Evolutionary conservation across 2,888 invertebrate species (phyloP).

Genomic region (Brassicogethes aeneus): DNA sequence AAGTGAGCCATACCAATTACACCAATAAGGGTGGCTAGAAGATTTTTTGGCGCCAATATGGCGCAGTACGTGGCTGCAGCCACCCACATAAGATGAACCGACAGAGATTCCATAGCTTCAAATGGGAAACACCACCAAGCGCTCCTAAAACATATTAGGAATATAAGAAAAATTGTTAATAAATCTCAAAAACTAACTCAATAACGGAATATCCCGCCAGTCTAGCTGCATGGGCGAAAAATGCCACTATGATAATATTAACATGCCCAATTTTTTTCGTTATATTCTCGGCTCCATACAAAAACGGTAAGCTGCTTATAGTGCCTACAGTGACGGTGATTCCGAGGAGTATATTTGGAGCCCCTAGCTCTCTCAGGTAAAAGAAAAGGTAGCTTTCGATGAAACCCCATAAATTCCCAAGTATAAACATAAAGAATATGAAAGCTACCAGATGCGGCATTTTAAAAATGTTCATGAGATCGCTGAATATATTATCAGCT

Average conservation of each 20-base stretch:
- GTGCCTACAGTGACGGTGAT: slow-evolving; percentile 81
- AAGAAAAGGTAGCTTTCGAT: slow-evolving; percentile 83
- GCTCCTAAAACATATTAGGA: slow-evolving; percentile 46
- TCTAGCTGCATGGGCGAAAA: slow-evolving; percentile 75
- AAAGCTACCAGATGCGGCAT: slow-evolving; percentile 74
- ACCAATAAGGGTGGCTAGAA: slow-evolving; percentile 79
- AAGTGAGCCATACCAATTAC: slow-evolving; percentile 84
- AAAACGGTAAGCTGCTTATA: slow-evolving; percentile 72
- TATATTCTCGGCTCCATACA: slow-evolving; percentile 77
- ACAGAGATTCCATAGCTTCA: slow-evolving; percentile 77
- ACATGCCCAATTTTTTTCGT: slow-evolving; percentile 74
- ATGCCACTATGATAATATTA: slow-evolving; percentile 75
- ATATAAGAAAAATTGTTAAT: slow-evolving; percentile 4
- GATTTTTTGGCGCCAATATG: slow-evolving; percentile 70
- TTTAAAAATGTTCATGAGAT: slow-evolving; percentile 64
- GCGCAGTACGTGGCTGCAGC: slow-evolving; percentile 84
- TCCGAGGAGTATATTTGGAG: slow-evolving; percentile 73
- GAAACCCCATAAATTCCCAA: slow-evolving; percentile 84
- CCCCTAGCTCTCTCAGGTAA: slow-evolving; percentile 75
- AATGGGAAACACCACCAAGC: slow-evolving; percentile 88
- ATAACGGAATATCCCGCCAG: slow-evolving; percentile 79
- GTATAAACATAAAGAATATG: slow-evolving; percentile 68
- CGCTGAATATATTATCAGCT: slow-evolving; percentile 67
- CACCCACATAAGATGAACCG: slow-evolving; percentile 85
- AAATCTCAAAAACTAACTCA: slow-evolving; percentile 50